These are phyloP conservation scores for Notothenia rossii DNA, from an alignment of 2,113 vertebrate genomes.

Conservation along the genomic window DNA sequence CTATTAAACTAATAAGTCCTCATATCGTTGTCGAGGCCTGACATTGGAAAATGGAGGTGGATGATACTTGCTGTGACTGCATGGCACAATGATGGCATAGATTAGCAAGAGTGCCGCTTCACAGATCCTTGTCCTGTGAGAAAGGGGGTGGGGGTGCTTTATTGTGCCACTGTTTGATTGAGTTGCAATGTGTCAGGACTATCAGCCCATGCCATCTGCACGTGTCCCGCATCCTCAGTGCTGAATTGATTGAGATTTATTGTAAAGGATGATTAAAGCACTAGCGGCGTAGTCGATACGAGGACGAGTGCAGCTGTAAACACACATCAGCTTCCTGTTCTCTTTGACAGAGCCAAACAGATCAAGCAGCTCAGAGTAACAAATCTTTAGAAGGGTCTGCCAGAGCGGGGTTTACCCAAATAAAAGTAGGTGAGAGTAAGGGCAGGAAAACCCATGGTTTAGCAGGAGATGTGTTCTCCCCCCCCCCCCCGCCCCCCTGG, in stretches of 20 bases:
- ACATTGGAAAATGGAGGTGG: slow-evolving; percentile 62
- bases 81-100: slow-evolving; percentile 62
- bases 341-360: slow-evolving; percentile 49
- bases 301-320: slow-evolving; percentile 47
- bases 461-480: slow-evolving; percentile 26
- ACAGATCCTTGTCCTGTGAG: slow-evolving; percentile 63
- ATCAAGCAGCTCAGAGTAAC: slow-evolving; percentile 44
- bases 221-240: slow-evolving; percentile 63
- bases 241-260: slow-evolving; percentile 79
- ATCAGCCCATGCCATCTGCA: slow-evolving; percentile 75
- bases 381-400: slow-evolving; percentile 40
- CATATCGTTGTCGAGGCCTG: slow-evolving; percentile 67
- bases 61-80: slow-evolving; percentile 66
- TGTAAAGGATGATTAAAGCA: slow-evolving; percentile 76
- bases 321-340: slow-evolving; percentile 65
- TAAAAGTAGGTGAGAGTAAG: slow-evolving; percentile 40
- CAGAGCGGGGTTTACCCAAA: slow-evolving; percentile 14
- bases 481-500: slow-evolving; percentile 26
- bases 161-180: slow-evolving; percentile 72
- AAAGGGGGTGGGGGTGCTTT: slow-evolving; percentile 29
- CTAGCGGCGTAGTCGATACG: slow-evolving; percentile 60
- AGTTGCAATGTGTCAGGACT: slow-evolving; percentile 75
- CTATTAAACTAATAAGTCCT: slow-evolving; percentile 77
- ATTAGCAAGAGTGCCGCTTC: slow-evolving; percentile 70
- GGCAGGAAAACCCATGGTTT: slow-evolving; percentile 36